Evolutionary conservation across 35 echinoderm and acorn worm species (phyloP).

Genomic region (Eucidaris tribuloides): DNA sequence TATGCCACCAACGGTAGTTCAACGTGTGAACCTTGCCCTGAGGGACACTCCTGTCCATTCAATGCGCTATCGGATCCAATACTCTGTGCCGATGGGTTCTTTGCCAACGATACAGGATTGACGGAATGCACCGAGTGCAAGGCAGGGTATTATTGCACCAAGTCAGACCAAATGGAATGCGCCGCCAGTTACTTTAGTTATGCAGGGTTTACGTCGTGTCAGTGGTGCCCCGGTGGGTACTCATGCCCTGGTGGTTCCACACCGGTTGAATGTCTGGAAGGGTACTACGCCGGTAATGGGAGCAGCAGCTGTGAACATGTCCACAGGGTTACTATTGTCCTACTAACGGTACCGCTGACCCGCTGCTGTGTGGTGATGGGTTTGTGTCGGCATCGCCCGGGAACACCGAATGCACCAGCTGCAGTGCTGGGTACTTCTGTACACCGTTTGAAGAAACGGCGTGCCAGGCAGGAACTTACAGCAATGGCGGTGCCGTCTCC

Average conservation of each 20-base stretch:
- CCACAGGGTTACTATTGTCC: conserved; percentile 66
- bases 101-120: conserved; percentile 21
- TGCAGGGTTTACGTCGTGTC: conserved; percentile 51
- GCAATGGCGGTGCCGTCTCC: conserved; percentile 13
- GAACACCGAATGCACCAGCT: conserved; percentile 29
- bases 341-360: conserved; percentile 35
- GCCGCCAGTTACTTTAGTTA: conserved; percentile 62
- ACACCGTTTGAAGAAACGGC: conserved; percentile 1
- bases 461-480: conserved; percentile 46
- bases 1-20: conserved; percentile 66
- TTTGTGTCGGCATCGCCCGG: conserved; percentile 27
- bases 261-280: conserved; percentile 45
- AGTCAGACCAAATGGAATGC: conserved; percentile 40
- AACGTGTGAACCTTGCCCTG: conserved; percentile 49
- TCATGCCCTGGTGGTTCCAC: conserved; percentile 42
- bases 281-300: conserved; percentile 64
- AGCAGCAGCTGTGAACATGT: conserved; percentile 60
- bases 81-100: conserved; percentile 52
- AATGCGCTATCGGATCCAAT: conserved; percentile 39
- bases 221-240: conserved; percentile 68
- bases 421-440: conserved; percentile 49
- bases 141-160: conserved; percentile 75
- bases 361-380: conserved; percentile 50
- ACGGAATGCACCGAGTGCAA: conserved; percentile 53
- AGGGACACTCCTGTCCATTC: conserved; percentile 71